phyloP scores from a whole-genome alignment of 2,797 vertebrate species.

The Nyctibius grandis region DNA sequence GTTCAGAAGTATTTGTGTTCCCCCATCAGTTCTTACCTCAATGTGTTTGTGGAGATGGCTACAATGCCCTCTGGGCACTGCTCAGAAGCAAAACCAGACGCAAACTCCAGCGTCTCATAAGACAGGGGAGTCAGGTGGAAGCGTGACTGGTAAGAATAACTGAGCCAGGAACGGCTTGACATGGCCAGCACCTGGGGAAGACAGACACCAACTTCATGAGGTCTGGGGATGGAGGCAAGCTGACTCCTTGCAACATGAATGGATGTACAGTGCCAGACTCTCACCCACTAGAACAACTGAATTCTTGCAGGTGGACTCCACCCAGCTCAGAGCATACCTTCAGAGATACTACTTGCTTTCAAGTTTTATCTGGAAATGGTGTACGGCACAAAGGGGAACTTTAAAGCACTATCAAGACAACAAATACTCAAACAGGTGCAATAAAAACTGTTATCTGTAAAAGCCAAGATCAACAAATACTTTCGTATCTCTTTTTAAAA shows the following conservation, averaged over 20 bases:
- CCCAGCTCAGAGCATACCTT: background rate
- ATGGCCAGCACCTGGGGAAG: constrained; percentile 90
- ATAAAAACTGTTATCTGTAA: background rate
- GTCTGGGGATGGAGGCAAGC: background rate
- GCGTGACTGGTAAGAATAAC: constrained; percentile 97
- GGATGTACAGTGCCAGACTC: rapidly evolving
- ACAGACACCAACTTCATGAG: background rate
- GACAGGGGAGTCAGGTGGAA: constrained; percentile 96
- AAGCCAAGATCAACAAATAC: background rate
- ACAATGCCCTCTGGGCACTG: constrained; percentile 98
- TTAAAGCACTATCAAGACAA: background rate
- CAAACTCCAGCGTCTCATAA: constrained; percentile 95
- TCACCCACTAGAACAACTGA: background rate
- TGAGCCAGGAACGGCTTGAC: constrained; percentile 98
- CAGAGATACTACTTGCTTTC: background rate
- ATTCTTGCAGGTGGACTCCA: background rate
- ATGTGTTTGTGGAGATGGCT: constrained; percentile 96
- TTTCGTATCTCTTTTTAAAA: background rate
- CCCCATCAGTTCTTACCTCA: constrained; percentile 78
- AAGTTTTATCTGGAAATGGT: background rate
- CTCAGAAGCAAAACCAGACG: constrained; percentile 96
- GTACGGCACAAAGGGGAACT: rapidly evolving
- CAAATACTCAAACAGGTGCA: background rate
- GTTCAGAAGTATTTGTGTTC: background rate
- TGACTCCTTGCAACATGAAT: background rate